phyloP scores from a whole-genome alignment of 2,888 invertebrate species.

The Meiosimyza decipiens region DNA sequence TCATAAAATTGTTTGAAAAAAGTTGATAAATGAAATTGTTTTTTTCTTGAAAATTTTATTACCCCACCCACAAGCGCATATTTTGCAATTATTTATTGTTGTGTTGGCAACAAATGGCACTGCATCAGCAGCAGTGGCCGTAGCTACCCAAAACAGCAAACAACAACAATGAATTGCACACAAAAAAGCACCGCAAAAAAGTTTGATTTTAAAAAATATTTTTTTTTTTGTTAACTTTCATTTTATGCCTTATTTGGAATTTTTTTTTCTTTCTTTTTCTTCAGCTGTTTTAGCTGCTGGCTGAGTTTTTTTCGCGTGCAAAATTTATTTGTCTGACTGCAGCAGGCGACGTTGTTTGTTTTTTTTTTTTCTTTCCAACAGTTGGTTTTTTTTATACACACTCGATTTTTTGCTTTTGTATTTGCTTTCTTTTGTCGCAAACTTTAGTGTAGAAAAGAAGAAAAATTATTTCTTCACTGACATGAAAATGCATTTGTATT shows the following conservation, averaged over 20 bases:
- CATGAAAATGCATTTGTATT: slow-evolving; percentile 23
- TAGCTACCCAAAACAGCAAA: background rate
- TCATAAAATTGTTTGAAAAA: too few relatives aligned
- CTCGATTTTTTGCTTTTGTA: background rate
- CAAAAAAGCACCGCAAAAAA: background rate
- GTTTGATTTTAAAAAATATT: background rate
- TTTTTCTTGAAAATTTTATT: slow-evolving; percentile 16
- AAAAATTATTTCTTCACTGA: background rate
- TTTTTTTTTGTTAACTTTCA: too few relatives aligned
- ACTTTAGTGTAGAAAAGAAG: background rate
- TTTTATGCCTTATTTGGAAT: background rate
- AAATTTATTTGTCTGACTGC: slow-evolving; percentile 32
- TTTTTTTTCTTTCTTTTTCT: background rate
- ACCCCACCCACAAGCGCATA: slow-evolving; percentile 34
- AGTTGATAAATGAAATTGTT: too few relatives aligned
- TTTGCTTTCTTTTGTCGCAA: background rate
- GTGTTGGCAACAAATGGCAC: slow-evolving; percentile 13
- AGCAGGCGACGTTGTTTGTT: slow-evolving; percentile 19
- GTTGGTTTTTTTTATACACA: background rate
- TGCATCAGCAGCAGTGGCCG: slow-evolving; percentile 14
- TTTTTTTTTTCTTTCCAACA: slow-evolving; percentile 14
- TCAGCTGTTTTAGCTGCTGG: background rate
- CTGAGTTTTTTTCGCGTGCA: slow-evolving; percentile 27
- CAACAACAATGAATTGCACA: background rate
- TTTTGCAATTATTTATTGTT: slow-evolving; percentile 33